Percentiles rank a stretch among this genome's conserved stretches.
These are phyloP conservation scores for Misgurnus mizolepis DNA, from an alignment of 2,113 vertebrate species.

Conservation along the genomic window DNA sequence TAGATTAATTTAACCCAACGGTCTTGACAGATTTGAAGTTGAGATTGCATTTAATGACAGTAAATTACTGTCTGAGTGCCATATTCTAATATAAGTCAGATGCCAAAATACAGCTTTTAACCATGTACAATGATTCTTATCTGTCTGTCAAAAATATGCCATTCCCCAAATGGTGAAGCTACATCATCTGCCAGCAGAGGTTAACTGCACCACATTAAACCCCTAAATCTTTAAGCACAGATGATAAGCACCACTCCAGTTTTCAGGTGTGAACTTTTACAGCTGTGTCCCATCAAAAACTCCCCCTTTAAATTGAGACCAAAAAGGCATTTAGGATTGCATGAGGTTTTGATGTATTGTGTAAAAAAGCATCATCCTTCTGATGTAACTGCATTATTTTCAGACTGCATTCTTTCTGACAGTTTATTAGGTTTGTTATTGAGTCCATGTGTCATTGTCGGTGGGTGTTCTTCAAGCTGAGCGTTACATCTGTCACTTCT, in stretches of 20 bases:
- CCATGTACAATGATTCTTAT: not conserved
- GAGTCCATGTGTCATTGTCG: constrained; percentile 49
- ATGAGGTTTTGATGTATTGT: constrained; percentile 23
- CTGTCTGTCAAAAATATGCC: not conserved
- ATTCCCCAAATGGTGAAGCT: not conserved
- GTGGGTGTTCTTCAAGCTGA: constrained; percentile 29
- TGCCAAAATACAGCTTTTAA: not conserved
- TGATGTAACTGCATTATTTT: constrained; percentile 29
- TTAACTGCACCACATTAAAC: too few species aligned
- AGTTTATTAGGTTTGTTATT: constrained; percentile 50
- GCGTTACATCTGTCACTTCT: constrained; percentile 41
- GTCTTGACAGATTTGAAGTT: not conserved
- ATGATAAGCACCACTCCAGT: too few species aligned
- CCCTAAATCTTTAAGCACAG: too few species aligned
- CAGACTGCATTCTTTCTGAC: constrained; percentile 31
- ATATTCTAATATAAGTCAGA: not conserved
- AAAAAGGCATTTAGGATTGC: not conserved
- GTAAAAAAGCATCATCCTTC: constrained; percentile 14
- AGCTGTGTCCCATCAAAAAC: constrained; percentile 1
- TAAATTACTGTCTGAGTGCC: not conserved
- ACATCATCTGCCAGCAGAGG: too few species aligned
- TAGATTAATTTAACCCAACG: too few species aligned
- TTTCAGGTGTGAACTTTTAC: not conserved
- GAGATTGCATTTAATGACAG: not conserved
- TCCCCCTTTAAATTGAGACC: constrained; percentile 1